phyloP scores from a whole-genome alignment of 2,113 vertebrate species.

The Lathamus discolor region DNA sequence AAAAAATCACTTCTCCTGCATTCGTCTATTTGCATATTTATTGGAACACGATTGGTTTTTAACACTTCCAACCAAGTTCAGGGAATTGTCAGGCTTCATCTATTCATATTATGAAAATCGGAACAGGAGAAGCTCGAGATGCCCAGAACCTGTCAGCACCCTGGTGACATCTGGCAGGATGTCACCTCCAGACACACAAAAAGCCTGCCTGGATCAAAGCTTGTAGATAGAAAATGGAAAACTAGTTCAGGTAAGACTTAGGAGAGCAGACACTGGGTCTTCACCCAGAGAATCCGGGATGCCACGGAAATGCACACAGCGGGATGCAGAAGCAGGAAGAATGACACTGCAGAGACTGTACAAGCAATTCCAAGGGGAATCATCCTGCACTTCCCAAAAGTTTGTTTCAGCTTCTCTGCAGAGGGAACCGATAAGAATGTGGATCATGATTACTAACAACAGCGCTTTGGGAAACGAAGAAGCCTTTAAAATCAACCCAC shows the following conservation, averaged over 20 bases:
- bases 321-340: not conserved
- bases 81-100: not conserved
- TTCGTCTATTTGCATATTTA: not conserved
- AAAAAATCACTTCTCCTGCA: not conserved
- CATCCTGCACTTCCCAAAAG: not conserved
- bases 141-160: not conserved
- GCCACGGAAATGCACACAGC: not conserved
- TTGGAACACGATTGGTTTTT: not conserved
- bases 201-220: not conserved
- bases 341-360: not conserved
- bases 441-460: not conserved
- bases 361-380: not conserved
- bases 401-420: not conserved
- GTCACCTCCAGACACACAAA: not conserved
- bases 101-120: not conserved
- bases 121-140: not conserved
- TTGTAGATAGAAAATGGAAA: not conserved
- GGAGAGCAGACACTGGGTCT: not conserved
- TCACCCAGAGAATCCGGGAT: not conserved
- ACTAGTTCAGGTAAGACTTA: not conserved
- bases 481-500: not conserved
- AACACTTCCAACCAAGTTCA: not conserved
- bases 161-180: not conserved
- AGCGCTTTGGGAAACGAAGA: accelerated
- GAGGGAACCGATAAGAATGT: not conserved